Base-by-base conservation (phyloP, 2,888 invertebrate genomes). In the Lochmaea crataegi region DNA sequence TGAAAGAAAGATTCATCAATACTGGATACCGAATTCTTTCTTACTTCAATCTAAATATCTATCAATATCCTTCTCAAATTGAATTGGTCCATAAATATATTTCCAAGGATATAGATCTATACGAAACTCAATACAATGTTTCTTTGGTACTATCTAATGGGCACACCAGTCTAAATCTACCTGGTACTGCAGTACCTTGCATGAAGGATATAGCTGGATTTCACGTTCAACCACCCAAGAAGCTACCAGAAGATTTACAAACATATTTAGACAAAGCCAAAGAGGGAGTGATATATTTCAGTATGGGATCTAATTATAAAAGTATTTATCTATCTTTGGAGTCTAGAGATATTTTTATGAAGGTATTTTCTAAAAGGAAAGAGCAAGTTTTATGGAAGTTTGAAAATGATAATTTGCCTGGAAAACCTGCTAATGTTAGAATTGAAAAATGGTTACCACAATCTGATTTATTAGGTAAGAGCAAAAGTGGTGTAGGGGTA, bases 341-440 rank as follows among this genome's bases (percentile, higher is more conserved):
- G 0, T 89, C 88, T 76, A 85, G 87, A 18, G 82, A 88, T 22
- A 88, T 86, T 1, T 88, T 93, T 45, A 83, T 90, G 6, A 89
- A 89, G 69, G 89, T 88, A 2, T 90, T 93, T 66, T 85, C 88
- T 1, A 88, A 87, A 76, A 78, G 92, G 0, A 91, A 91, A 75
- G 90, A 91, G 75, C 90, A 88, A 3, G 89, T 93, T 0, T 80
- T 93, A 22, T 92, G 92, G 92, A 93, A 93, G 85, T 93, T 91
- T 90, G 92, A 92, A 77, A 88, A 89, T 0, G 88, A 89, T 14
- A 64, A 60, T n/a, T 41, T 82, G 16, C 80, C 77, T 12, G 77
- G 75, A 51, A 77, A 78, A 58, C 85, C 86, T 2, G 75, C 79
- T 12, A 88, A 88, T 76, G 83, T 90, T 0, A 83, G 82, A 76